Percentiles rank a stretch among this genome's conserved stretches.
Conservation (phyloP, 2,797 vertebrate species). For the Cercopithecus mitis region DNA sequence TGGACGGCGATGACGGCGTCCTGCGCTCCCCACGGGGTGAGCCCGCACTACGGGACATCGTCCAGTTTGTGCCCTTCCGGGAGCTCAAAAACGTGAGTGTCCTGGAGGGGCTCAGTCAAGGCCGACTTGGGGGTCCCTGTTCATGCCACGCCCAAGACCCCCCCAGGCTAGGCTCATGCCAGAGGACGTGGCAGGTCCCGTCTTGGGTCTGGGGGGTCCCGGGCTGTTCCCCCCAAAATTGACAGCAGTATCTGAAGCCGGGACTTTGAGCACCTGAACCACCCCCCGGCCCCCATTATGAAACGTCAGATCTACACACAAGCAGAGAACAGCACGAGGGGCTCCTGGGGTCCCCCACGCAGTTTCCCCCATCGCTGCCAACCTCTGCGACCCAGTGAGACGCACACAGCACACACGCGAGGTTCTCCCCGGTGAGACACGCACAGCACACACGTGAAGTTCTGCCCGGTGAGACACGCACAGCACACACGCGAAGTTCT, state of each 20-base stretch:
- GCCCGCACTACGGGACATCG: constrained; percentile 93
- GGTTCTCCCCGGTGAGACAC: too few relatives aligned
- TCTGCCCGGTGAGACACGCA: fast-evolving
- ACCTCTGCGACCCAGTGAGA: not conserved
- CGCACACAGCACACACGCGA: fast-evolving
- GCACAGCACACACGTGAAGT: too few relatives aligned
- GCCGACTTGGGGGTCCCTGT: not conserved
- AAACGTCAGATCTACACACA: not conserved
- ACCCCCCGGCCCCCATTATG: not conserved
- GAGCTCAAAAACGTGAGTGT: constrained; percentile 96
- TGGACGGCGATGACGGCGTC: constrained; percentile 93
- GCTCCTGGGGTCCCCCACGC: not conserved
- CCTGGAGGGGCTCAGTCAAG: fast-evolving
- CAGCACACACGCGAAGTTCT: too few relatives aligned
- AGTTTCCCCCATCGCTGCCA: not conserved
- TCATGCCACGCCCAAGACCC: too few relatives aligned
- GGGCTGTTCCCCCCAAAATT: fast-evolving
- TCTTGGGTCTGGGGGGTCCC: not conserved
- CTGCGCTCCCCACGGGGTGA: constrained; percentile 94
- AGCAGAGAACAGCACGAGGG: not conserved
- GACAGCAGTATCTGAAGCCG: not conserved
- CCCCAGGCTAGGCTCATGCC: not conserved
- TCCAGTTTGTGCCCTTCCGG: constrained; percentile 96
- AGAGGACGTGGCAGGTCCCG: not conserved
- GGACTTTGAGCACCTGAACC: not conserved